Base-by-base conservation (phyloP, 23 tunicate genomes). In the Phallusia fumigata region DNA sequence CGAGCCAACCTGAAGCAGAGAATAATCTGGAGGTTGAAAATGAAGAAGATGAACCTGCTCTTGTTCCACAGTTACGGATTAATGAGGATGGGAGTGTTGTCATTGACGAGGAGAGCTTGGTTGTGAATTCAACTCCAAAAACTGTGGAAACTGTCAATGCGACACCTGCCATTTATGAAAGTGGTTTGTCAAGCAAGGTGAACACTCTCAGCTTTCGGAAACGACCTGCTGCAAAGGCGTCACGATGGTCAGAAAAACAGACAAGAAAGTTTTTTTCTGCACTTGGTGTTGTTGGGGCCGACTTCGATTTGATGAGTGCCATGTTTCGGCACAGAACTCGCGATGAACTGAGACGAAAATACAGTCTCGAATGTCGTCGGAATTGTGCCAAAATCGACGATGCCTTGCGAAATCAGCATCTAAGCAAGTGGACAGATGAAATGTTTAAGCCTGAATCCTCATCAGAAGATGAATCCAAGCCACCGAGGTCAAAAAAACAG, bases 351-450 rank as follows among this genome's bases (percentile, higher is more conserved):
- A 52, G 97, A 32, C 69, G 91, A 81, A 93, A 93, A 47, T 93
- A 44, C 53, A 78, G 64, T 26, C 65, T 82, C 31, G 97, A 93
- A 64, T 51, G 86, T 18, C 76, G 80, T 52, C 81, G 74, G 30
- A 84, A 93, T 49, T 64, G 53, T 10, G 72, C 30, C 40, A 76
- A 82, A 35, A 82, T 93, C 33, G 97, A 93, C 44, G 79, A 84
- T 26, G 93, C 97, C 11, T 64, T 93, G 31, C 85, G 73, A 35
- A 83, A 84, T 32, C 97, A 93, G 79, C 97, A 93, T 81, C 81
- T 93, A 3, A 84, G 88, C 74, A 92, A 92, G 74, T 92, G 97
- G 97, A 92, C 97, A 31, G 85, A 92, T 75, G 97, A 92, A 28
- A 92, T 92, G 97, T 92, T 92, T 72, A 80, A 32, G 65, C 90